Percentiles rank a stretch among this genome's conserved stretches.
phyloP scores from a whole-genome alignment of 2,888 invertebrate genomes.

The Platypus cylindrus region DNA sequence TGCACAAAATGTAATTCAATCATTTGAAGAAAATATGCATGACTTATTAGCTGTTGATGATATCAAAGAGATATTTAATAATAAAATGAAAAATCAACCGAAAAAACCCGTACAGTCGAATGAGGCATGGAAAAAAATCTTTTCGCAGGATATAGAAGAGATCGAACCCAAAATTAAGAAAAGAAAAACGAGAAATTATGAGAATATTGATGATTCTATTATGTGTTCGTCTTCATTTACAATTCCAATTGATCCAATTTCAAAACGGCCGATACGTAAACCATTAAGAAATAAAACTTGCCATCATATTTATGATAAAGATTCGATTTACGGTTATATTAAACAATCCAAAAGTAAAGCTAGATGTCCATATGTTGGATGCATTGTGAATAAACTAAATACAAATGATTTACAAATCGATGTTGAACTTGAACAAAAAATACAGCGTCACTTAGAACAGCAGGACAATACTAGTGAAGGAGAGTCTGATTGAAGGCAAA shows the following conservation, averaged over 20 bases:
- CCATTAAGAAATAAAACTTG: constrained; percentile 24
- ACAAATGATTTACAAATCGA: constrained; percentile 20
- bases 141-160: constrained; percentile 15
- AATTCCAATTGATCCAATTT: constrained; percentile 27
- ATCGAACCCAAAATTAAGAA: constrained; percentile 18
- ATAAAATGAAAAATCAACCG: constrained; percentile 15
- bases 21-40: constrained; percentile 17
- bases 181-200: constrained; percentile 17
- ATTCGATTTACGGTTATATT: constrained; percentile 24
- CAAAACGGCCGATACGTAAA: constrained; percentile 22
- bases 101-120: constrained; percentile 14
- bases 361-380: constrained; percentile 28
- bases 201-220: constrained; percentile 23
- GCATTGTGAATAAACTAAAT: constrained; percentile 19
- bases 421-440: constrained; percentile 18
- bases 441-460: constrained; percentile 14
- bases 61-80: constrained; percentile 17
- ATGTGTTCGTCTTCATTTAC: constrained; percentile 23
- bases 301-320: constrained; percentile 27
- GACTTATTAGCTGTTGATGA: constrained; percentile 12
- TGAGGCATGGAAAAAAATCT: constrained; percentile 21
- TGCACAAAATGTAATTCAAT: constrained; percentile 16
- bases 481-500: too few species aligned
- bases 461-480: constrained; percentile 7
- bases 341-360: constrained; percentile 22